Base-by-base conservation (phyloP, 1,140 invertebrate genomes). In the Uloborus diversus region DNA sequence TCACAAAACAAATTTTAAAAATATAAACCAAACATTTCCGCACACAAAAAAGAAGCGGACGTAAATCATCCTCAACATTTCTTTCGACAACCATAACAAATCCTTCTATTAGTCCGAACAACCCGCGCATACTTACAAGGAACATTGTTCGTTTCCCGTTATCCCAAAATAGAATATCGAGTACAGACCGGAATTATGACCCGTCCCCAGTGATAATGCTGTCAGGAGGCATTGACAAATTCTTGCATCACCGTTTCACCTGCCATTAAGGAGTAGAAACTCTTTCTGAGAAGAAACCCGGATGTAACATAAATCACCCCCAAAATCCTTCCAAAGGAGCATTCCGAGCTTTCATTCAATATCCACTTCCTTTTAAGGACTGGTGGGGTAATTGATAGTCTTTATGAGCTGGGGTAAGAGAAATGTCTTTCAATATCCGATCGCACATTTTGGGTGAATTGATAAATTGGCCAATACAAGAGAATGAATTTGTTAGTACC, bases 211-310 rank as follows among this genome's bases (percentile, higher is more conserved):
- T 75, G 42, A 75, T 64, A 64, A 53, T 27, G 9, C 71, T 73
- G 71, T 51, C 71, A 64, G 13, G 42, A 62, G 37, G 37, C 59
- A 64, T 35, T 75, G 71, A 75, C 71, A 75, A 64, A 75, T 62
- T 64, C 59, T 13, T 53, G 30, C 59, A 37, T 49, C 37, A 14
- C 4, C 33, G 32, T 42, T n/a, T 73, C 71, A 64, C 42, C 71
- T 51, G 27, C 59, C 42, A 64, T 75, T 75, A 75, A 4, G 37
- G 23, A 9, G 28, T 28, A 61, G 49, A 70, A 57, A 70, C 27
- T 17, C 51, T 28, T 61, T 61, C 28, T 13, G 17, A 42, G 17
- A 42, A 42, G 37, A 42, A 17, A 42, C 57, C 51, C 20, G 9
- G 23, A 61, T 27, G 17, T 42, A 13, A 42, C 57, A 61, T 61